Evolutionary conservation across 2,113 vertebrate genomes (phyloP).

Genomic region (Colistium nudipinnis): DNA sequence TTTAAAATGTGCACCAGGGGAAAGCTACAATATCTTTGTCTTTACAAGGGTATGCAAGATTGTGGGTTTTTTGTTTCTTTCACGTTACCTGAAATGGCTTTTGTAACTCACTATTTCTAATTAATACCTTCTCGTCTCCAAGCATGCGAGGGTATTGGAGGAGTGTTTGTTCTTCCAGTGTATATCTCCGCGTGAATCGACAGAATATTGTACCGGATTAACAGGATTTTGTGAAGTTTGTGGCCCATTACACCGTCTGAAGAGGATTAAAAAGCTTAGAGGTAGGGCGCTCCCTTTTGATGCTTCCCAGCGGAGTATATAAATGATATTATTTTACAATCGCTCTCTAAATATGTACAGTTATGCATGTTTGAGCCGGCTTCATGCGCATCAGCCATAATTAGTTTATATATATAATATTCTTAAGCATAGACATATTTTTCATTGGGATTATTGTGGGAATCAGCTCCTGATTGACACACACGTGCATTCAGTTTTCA

Average conservation of each 20-base stretch:
- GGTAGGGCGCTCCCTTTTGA: too few relatives aligned
- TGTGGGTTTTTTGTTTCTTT: not conserved
- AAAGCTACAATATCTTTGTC: not conserved
- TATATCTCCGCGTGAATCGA: not conserved
- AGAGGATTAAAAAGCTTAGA: not conserved
- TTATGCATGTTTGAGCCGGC: not conserved
- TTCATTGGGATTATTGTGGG: too few relatives aligned
- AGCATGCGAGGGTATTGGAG: not conserved
- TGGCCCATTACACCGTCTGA: not conserved
- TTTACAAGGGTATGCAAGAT: not conserved
- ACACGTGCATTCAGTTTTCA: slow-evolving; percentile 48
- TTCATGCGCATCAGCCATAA: not conserved
- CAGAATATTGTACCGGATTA: not conserved
- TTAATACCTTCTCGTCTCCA: not conserved
- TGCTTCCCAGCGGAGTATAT: too few relatives aligned
- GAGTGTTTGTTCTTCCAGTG: not conserved
- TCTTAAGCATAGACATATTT: too few relatives aligned
- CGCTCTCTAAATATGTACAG: not conserved
- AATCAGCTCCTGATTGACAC: not conserved
- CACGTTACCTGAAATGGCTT: not conserved
- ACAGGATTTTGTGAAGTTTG: not conserved
- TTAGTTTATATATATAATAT: not conserved
- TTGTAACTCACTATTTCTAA: not conserved
- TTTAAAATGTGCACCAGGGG: not conserved
- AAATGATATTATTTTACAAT: too few relatives aligned